phyloP scores from a whole-genome alignment of 2,888 invertebrate species.

The Polyploca ridens region DNA sequence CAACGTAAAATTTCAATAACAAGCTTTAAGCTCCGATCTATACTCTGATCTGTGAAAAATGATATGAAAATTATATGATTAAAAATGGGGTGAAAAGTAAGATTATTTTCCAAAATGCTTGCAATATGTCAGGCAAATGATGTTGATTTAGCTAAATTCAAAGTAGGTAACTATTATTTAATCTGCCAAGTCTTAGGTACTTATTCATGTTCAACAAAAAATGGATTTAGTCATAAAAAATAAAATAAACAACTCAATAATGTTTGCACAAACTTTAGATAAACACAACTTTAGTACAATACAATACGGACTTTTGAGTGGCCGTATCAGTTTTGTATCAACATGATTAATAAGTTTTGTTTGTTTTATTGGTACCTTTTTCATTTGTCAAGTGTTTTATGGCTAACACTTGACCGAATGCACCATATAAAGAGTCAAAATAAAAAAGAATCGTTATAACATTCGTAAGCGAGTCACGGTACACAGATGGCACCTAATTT shows the following conservation, averaged over 20 bases:
- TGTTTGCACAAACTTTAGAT: neutral
- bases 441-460: slow-evolving; percentile 26
- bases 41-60: too few species aligned
- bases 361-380: neutral
- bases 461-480: slow-evolving; percentile 31
- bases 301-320: slow-evolving; percentile 4
- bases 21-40: too few species aligned
- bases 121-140: neutral
- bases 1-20: too few species aligned
- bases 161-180: neutral
- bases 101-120: too few species aligned
- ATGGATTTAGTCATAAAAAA: neutral
- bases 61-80: too few species aligned
- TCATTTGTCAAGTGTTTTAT: slow-evolving; percentile 15
- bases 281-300: slow-evolving; percentile 1
- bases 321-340: slow-evolving; percentile 4
- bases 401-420: slow-evolving; percentile 26
- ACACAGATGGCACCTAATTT: slow-evolving; percentile 41
- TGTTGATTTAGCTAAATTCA: neutral
- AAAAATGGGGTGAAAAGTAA: too few species aligned
- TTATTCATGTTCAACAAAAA: neutral
- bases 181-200: neutral
- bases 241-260: neutral
- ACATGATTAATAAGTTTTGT: neutral
- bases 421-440: slow-evolving; percentile 25